A percentile compares a stretch with the other conserved stretches of the same genome.
These are phyloP conservation scores for Eupithecia subfuscata DNA, from an alignment of 2,888 invertebrate genomes.

Conservation along the genomic window DNA sequence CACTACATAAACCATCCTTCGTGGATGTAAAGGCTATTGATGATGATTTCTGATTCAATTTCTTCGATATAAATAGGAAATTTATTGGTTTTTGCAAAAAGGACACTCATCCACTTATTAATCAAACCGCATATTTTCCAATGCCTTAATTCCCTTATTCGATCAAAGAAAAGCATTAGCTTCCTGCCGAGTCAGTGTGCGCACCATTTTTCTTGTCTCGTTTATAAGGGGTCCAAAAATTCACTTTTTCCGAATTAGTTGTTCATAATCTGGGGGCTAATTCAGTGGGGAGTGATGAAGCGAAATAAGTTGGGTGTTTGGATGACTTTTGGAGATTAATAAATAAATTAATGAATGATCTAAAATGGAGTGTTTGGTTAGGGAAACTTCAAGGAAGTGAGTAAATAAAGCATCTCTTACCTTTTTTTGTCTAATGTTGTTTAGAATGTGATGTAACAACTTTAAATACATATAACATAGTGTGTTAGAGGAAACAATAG, in stretches of 20 bases:
- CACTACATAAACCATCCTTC: no score
- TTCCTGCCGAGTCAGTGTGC: conserved; percentile 70
- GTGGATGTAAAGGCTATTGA: no score
- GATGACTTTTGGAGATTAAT: neutral
- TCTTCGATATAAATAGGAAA: neutral
- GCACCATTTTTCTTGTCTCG: conserved; percentile 74
- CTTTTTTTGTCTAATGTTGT: no score
- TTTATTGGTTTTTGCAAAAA: neutral
- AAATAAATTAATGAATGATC: conserved; percentile 5
- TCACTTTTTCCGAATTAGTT: conserved; percentile 69
- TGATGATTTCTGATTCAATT: neutral
- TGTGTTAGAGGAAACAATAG: no score
- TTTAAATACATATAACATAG: no score
- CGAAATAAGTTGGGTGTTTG: conserved; percentile 53
- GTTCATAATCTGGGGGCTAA: conserved; percentile 69
- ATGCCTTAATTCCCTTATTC: conserved; percentile 71
- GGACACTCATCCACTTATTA: conserved; percentile 46
- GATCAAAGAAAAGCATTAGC: conserved; percentile 61
- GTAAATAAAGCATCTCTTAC: neutral
- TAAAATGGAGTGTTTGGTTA: neutral
- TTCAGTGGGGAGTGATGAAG: conserved; percentile 69
- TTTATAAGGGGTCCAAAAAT: conserved; percentile 67
- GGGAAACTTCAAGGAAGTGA: neutral
- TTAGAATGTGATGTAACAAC: no score
- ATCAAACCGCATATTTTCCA: conserved; percentile 61